phyloP scores from a whole-genome alignment of 2,888 invertebrate genomes.

The Sipha maydis region DNA sequence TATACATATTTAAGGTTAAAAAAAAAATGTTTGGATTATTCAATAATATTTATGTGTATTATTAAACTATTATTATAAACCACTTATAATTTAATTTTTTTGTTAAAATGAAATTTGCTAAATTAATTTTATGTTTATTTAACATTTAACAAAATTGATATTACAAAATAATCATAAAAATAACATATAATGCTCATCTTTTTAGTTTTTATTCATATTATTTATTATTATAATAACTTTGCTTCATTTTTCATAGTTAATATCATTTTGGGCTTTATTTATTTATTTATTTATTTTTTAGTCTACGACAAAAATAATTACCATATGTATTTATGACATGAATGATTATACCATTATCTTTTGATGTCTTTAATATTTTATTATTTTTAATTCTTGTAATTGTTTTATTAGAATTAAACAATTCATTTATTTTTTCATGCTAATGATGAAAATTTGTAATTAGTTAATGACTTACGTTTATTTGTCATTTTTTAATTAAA shows the following conservation, averaged over 20 bases:
- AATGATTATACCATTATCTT: constrained; percentile 34
- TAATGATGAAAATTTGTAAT: background rate
- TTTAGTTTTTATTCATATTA: constrained; percentile 56
- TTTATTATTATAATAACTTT: constrained; percentile 48
- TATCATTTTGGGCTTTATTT: constrained; percentile 56
- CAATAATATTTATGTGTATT: constrained; percentile 55
- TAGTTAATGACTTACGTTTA: constrained; percentile 6
- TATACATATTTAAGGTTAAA: constrained; percentile 38
- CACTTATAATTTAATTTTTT: constrained; percentile 36
- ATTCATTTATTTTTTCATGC: constrained; percentile 8
- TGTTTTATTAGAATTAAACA: constrained; percentile 27
- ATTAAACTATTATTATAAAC: constrained; percentile 35
- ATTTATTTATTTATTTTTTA: too few species aligned
- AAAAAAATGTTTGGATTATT: constrained; percentile 37
- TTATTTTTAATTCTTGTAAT: constrained; percentile 30
- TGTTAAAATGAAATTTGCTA: constrained; percentile 23
- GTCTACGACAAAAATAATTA: constrained; percentile 40
- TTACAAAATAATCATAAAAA: constrained; percentile 43
- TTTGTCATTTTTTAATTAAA: constrained; percentile 2
- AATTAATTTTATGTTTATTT: constrained; percentile 41
- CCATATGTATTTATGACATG: constrained; percentile 35
- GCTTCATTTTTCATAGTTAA: constrained; percentile 54
- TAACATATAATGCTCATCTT: constrained; percentile 52
- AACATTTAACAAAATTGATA: constrained; percentile 51
- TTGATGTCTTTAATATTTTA: constrained; percentile 21